These are phyloP conservation scores for Dicycla oo DNA, from an alignment of 2,888 invertebrate genomes.

Conservation along the genomic window DNA sequence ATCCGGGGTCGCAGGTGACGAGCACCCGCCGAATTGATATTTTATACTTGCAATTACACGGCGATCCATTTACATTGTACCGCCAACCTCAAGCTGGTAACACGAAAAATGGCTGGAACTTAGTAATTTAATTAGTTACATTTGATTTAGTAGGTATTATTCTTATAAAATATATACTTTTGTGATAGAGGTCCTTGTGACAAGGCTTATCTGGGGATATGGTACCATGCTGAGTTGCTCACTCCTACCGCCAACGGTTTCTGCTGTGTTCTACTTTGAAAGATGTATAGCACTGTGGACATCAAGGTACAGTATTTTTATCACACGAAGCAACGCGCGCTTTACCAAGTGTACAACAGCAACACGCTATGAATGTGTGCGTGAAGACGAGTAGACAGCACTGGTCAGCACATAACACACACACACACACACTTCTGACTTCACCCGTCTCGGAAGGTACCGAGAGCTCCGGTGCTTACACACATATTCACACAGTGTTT, in stretches of 20 bases:
- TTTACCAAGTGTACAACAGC: too few species aligned
- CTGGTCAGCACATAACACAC: too few species aligned
- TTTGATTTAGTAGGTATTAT: conserved; percentile 11
- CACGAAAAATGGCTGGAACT: conserved; percentile 35
- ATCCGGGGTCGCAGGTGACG: conserved; percentile 73
- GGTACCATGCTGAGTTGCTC: not conserved
- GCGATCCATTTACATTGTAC: conserved; percentile 62
- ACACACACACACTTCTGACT: too few species aligned
- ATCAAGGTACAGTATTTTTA: not conserved
- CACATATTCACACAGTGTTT: too few species aligned
- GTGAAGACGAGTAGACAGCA: too few species aligned
- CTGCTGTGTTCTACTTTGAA: not conserved
- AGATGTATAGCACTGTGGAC: too few species aligned
- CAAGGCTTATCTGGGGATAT: not conserved
- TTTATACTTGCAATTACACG: conserved; percentile 70
- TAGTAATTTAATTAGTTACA: conserved; percentile 17
- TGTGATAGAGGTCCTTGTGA: not conserved
- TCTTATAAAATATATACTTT: not conserved
- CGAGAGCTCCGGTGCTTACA: too few species aligned
- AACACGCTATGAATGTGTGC: too few species aligned
- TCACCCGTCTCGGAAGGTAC: too few species aligned
- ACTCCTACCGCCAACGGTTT: not conserved
- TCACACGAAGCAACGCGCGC: too few species aligned
- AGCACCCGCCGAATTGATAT: conserved; percentile 72
- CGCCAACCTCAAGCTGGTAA: conserved; percentile 16